Evolutionary conservation across 2,888 invertebrate species (phyloP).

Genomic region (Gibbula magus): DNA sequence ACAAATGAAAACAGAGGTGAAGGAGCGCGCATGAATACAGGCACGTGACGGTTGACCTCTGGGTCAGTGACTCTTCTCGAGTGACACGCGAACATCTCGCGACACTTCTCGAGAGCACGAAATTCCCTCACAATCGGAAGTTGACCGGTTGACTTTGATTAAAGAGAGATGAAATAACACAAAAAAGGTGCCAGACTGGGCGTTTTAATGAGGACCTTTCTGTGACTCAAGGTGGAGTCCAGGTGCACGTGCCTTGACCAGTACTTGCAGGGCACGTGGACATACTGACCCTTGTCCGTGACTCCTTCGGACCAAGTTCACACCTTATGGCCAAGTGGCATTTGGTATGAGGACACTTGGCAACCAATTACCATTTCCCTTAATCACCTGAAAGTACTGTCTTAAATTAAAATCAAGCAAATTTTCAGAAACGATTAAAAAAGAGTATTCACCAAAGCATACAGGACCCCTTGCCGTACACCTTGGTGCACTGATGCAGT

Average conservation of each 20-base stretch:
- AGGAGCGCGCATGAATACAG: conserved; percentile 10
- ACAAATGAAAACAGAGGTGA: conserved; percentile 17
- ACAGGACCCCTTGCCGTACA: too few relatives aligned
- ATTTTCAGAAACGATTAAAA: too few relatives aligned
- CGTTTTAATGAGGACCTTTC: conserved; percentile 16
- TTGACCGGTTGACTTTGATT: conserved; percentile 16
- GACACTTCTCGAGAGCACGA: conserved; percentile 18
- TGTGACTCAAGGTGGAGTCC: not conserved
- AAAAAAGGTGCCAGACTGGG: conserved; percentile 18
- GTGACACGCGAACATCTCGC: conserved; percentile 25
- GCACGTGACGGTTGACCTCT: conserved; percentile 18
- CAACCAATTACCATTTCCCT: too few relatives aligned
- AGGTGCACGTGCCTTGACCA: conserved; percentile 19
- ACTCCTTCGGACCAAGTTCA: too few relatives aligned
- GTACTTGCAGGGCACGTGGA: not conserved
- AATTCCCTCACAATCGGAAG: conserved; percentile 20
- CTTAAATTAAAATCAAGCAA: too few relatives aligned
- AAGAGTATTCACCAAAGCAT: too few relatives aligned
- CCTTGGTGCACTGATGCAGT: too few relatives aligned
- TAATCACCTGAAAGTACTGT: too few relatives aligned
- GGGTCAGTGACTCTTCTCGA: conserved; percentile 21
- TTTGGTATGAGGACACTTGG: too few relatives aligned
- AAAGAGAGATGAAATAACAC: conserved; percentile 23
- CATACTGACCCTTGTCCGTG: not conserved
- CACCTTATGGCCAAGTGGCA: too few relatives aligned